Evolutionary conservation across 2,888 invertebrate genomes (phyloP).

Genomic region (Netelia inedita): DNA sequence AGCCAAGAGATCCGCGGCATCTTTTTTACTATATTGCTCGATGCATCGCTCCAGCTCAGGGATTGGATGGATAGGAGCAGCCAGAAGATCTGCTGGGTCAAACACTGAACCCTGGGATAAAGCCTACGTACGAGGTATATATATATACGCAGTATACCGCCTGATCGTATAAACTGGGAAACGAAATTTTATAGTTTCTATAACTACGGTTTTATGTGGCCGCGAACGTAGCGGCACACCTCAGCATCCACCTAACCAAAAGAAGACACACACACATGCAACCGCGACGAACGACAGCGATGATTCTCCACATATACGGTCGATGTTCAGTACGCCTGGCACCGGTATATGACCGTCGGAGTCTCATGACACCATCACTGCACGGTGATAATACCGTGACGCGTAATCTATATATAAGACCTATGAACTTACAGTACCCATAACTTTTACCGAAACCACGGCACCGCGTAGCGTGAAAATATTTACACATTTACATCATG

Average conservation of each 20-base stretch:
- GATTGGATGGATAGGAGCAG: conserved; percentile 47
- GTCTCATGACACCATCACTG: too few relatives aligned
- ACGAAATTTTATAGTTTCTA: conserved; percentile 69
- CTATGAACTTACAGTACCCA: too few relatives aligned
- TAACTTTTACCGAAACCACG: too few relatives aligned
- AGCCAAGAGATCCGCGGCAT: conserved; percentile 24
- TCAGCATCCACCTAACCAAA: background rate
- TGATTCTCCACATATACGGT: background rate
- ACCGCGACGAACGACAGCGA: too few relatives aligned
- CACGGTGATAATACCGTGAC: too few relatives aligned
- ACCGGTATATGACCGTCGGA: too few relatives aligned
- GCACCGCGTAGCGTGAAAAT: too few relatives aligned
- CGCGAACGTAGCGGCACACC: conserved; percentile 49
- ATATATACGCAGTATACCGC: conserved; percentile 1
- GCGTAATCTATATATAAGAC: too few relatives aligned
- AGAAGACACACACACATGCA: background rate
- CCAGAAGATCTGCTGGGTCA: conserved; percentile 11
- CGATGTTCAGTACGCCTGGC: too few relatives aligned
- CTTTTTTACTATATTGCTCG: conserved; percentile 17
- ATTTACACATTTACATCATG: too few relatives aligned
- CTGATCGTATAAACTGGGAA: conserved; percentile 47
- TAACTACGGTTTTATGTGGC: conserved; percentile 69
- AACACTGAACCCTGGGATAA: conserved; percentile 28
- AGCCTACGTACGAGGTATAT: conserved; percentile 5
- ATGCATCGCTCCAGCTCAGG: background rate